Evolutionary conservation across 2,113 vertebrate genomes (phyloP), one percentile per base, ranked within the genome.

Genomic region (Bungarus multicinctus): DNA sequence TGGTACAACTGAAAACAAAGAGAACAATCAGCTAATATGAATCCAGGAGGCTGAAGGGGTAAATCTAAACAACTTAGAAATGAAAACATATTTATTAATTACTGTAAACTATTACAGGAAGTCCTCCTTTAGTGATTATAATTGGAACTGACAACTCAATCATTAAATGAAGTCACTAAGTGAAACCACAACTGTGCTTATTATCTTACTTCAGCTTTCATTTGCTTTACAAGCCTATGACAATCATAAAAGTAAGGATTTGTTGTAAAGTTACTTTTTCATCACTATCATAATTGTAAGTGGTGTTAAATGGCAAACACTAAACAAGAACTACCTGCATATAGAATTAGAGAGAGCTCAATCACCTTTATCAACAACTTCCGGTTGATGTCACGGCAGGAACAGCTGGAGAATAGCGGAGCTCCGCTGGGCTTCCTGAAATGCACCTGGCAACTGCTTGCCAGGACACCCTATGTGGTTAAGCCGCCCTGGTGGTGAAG

Each of bases 1-100:
- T 85, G 54, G 1, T 30, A n/a, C 91, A 88, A 92, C 43, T 45
- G 81, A 91, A 95, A 88, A 94, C 54, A 34, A 92, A 91, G 58
- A 25, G 23, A 93, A 93, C 50, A 57, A 50, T 3, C 9, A n/a
- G n/a, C n/a, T n/a, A n/a, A n/a, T n/a, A 91, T 18, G 23, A 0
- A 92, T 14, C 12, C 94, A 5, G 58, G 91, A 20, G 2, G 1
- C 69, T n/a, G 85, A 90, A 16, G 54, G 18, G 47, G 5, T 16
- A 30, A 30, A 53, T 27, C 23, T 12, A 60, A 60, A 50, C 20
- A 27, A 43, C 3, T 90, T 89, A 50, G 34, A 88, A 86, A 93
- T 47, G 11, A 57, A 27, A 47, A 55, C 85, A 58, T 9, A 52
- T 20, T 89, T 34, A 60, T 69, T 53, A 69, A 81, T 39, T 50